These are phyloP conservation scores for Pelobates fuscus DNA, from an alignment of 2,113 vertebrate genomes.

Conservation along the genomic window DNA sequence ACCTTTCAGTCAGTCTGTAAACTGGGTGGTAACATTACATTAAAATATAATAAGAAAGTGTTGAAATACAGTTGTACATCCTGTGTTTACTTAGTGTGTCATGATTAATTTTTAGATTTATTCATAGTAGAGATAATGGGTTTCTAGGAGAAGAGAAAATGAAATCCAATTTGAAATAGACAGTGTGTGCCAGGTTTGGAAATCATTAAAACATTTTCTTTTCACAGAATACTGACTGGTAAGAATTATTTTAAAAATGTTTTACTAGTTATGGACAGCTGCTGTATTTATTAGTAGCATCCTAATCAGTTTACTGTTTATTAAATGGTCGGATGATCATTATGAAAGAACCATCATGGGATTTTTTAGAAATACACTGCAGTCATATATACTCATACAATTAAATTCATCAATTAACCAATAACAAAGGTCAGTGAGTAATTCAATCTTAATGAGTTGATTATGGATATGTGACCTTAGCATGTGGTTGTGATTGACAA, in stretches of 20 bases:
- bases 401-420: slow-evolving; percentile 10
- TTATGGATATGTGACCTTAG: no score
- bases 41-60: slow-evolving; percentile 28
- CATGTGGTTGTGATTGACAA: no score
- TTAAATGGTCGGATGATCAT: slow-evolving; percentile 9
- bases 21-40: neutral
- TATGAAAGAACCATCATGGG: slow-evolving; percentile 25
- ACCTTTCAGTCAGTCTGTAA: neutral
- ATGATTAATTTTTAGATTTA: slow-evolving; percentile 38
- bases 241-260: slow-evolving; percentile 19
- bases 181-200: slow-evolving; percentile 18
- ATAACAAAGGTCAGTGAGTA: neutral
- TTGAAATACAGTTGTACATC: slow-evolving; percentile 24
- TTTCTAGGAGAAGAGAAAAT: slow-evolving; percentile 30
- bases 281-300: neutral
- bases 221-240: slow-evolving; percentile 4
- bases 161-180: slow-evolving; percentile 33
- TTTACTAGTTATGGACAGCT: slow-evolving; percentile 4
- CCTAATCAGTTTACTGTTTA: slow-evolving; percentile 2
- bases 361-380: neutral
- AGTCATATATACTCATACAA: neutral
- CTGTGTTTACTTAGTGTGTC: slow-evolving; percentile 35
- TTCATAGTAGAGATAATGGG: slow-evolving; percentile 40
- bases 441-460: neutral
- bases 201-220: slow-evolving; percentile 17